Base-by-base conservation (phyloP, 2,888 invertebrate genomes). In the Subacronicta megacephala region DNA sequence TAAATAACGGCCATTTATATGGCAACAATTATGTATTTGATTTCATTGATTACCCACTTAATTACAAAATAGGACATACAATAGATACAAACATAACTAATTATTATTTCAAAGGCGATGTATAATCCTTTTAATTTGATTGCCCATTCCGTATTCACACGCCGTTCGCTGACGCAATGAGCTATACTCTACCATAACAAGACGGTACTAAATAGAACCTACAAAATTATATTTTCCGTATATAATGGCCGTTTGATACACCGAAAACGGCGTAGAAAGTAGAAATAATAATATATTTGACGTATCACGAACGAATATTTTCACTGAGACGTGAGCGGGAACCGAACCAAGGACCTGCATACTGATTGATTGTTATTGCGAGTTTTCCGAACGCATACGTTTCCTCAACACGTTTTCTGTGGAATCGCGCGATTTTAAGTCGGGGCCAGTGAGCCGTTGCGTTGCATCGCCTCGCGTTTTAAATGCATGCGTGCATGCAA, bases 241-340 rank as follows among this genome's bases (percentile, higher is more conserved):
- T 78, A 78, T 81, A 84, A 84, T 78, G 75, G 68, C 69, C 73
- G 72, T 78, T 84, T 64, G 62, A 62, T 69, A 77, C 68, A 77
- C 84, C 89, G 64, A 87, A 90, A 90, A 85, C 73, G 88, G 88
- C 66, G 76, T 88, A 90, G 93, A 93, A 93, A 93, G 93, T 85
- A 74, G 61, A 70, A 75, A 81, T 85, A 85, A 85, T 89, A 90
- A 82, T 80, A 85, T 80, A 85, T 87, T 88, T 85, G 84, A 85
- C 77, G 77, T 81, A 77, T 80, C 83, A 84, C 83, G 81, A 83
- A 82, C 82, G 83, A 82, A 87, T 85, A 90, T 92, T 90, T 89
- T 89, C 84, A 85, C 84, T 64, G 75, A 78, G 76, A 90, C 91
- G 90, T 91, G 89, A 87, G 81, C 87, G 79, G 90, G 87, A 84